Evolutionary conservation across 2,888 invertebrate species (phyloP), one percentile per base, ranked within the genome.

Genomic region (Rhamnusium bicolor): DNA sequence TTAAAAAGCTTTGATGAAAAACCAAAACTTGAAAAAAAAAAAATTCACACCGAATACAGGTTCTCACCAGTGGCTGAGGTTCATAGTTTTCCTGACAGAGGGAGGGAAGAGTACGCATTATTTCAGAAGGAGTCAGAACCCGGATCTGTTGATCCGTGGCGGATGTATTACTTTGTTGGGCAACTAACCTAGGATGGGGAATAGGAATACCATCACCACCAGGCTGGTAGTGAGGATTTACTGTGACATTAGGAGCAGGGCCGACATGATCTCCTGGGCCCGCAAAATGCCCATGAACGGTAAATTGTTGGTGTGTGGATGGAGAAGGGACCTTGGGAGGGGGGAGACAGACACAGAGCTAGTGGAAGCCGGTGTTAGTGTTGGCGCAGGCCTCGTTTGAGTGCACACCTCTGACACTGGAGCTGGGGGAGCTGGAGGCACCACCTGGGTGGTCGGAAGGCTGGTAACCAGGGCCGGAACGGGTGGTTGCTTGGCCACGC

Each of bases 31-130:
- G 71, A 75, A 74, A 71, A 74, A 74, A 71, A 74, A 24, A 75
- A 77, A 75, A 66, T 78, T 74, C 79, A 82, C 81, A 82, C 81
- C 79, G 79, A 79, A 80, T 74, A 71, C 83, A 83, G 81, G 79
- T 83, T 85, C 86, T 86, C 86, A 87, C 87, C 86, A 82, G 79
- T 79, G 89, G 89, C 86, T 89, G 89, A 86, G 90, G 89, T 88
- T 92, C 92, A 89, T 91, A 92, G 88, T 90, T 91, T 90, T 92
- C 91, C 90, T 92, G 92, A 89, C 93, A 93, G 89, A 95, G 92
- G 89, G 94, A 94, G 89, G 95, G 95, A 90, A 95, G 92, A 88
- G 95, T 95, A 92, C 94, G 93, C 95, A 95, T 95, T 89, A 95
- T 95, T 92, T 95, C 95, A 85, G 94, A 94, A 86, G 95, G 95